Evolutionary conservation across 2,113 vertebrate species (phyloP).

Genomic region (Gallinago media): DNA sequence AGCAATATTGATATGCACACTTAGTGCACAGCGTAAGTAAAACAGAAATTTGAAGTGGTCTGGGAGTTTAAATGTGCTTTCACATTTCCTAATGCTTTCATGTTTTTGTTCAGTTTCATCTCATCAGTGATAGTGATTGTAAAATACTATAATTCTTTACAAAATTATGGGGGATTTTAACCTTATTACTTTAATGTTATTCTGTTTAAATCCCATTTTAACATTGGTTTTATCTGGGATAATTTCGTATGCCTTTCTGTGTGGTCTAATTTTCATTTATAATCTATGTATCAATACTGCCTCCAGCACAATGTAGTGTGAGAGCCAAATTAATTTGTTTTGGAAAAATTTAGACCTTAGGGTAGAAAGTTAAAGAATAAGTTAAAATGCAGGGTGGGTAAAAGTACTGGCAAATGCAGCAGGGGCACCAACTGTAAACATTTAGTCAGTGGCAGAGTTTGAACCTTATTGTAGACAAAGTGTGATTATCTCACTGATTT

Average conservation of each 20-base stretch:
- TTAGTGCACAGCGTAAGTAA: not conserved
- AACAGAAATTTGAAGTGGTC: not conserved
- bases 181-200: not conserved
- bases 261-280: constrained; percentile 24
- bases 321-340: constrained; percentile 11
- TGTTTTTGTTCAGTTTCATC: not conserved
- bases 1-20: not conserved
- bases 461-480: not conserved
- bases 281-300: not conserved
- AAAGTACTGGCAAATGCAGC: not conserved
- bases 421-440: not conserved
- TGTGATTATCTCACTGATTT: not conserved
- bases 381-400: not conserved
- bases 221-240: not conserved
- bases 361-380: not conserved
- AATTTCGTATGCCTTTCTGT: not conserved
- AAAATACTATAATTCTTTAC: not conserved
- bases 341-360: not conserved
- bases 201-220: not conserved
- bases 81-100: not conserved
- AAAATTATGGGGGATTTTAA: not conserved
- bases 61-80: not conserved
- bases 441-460: not conserved
- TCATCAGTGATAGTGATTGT: not conserved
- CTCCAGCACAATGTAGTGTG: not conserved